These are phyloP conservation scores for Nasalis larvatus DNA, from an alignment of 2,113 vertebrate species.

Conservation along the genomic window DNA sequence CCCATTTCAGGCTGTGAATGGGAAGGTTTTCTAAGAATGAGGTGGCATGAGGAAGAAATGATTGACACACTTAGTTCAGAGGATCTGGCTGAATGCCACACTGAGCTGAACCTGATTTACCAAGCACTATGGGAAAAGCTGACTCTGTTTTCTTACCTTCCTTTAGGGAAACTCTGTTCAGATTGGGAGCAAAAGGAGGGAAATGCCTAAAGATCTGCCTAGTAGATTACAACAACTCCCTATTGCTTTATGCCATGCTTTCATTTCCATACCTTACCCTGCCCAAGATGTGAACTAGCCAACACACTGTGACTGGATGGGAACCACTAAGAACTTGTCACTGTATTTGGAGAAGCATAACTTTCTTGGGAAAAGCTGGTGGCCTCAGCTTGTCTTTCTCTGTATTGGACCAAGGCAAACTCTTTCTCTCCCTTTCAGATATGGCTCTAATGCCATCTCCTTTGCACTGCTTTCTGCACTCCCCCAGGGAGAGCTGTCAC, in stretches of 20 bases:
- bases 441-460: neutral
- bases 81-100: neutral
- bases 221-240: neutral
- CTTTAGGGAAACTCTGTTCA: neutral
- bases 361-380: neutral
- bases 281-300: neutral
- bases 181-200: neutral
- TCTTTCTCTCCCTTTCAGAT: neutral
- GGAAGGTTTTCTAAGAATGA: neutral
- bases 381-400: neutral
- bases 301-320: neutral
- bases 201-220: neutral
- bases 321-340: neutral
- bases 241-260: neutral
- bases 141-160: neutral
- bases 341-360: neutral
- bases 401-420: neutral
- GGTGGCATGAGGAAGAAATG: neutral
- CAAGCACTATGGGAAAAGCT: neutral
- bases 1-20: neutral
- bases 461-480: neutral
- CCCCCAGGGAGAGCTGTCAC: neutral
- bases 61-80: neutral
- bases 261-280: neutral
- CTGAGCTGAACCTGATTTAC: neutral